Conservation (phyloP, 2,797 vertebrate genomes). For the Naso thynnoides region DNA sequence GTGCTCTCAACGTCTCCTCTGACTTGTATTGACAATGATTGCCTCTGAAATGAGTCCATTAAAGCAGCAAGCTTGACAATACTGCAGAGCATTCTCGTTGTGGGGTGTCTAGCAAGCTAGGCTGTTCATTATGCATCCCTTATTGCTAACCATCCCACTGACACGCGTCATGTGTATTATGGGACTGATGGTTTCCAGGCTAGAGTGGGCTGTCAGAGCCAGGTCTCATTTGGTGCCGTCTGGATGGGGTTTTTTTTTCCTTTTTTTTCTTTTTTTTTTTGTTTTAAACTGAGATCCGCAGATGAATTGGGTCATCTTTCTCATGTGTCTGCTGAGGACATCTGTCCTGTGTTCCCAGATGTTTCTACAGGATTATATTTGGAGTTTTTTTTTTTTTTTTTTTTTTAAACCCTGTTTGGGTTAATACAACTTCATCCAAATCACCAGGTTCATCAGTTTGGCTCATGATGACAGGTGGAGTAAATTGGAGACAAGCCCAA, state of each 20-base stretch:
- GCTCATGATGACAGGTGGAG: constrained; percentile 35
- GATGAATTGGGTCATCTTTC: constrained; percentile 79
- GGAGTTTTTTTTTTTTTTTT: constrained; percentile 23
- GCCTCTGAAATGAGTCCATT: constrained; percentile 93
- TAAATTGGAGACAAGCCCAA: constrained; percentile 17
- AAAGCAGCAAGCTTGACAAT: constrained; percentile 89
- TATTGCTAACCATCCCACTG: constrained; percentile 80
- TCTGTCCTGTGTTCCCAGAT: constrained; percentile 50
- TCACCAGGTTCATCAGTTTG: constrained; percentile 41
- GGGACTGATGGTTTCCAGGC: constrained; percentile 77
- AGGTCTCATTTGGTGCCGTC: constrained; percentile 77
- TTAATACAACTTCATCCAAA: constrained; percentile 50
- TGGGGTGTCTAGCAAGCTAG: constrained; percentile 57
- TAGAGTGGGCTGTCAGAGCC: constrained; percentile 77
- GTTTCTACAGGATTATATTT: constrained; percentile 72
- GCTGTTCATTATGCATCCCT: constrained; percentile 81
- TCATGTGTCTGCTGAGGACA: constrained; percentile 57
- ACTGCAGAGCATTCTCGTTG: constrained; percentile 64
- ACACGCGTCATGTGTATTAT: constrained; percentile 79
- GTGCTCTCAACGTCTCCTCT: constrained; percentile 81
- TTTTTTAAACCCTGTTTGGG: constrained; percentile 10
- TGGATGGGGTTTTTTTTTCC: constrained; percentile 40
- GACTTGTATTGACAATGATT: constrained; percentile 96
- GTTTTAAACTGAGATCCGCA: constrained; percentile 33
- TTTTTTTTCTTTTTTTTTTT: no score